These are phyloP conservation scores for Spicauda simplicius DNA, from an alignment of 2,888 invertebrate species.

Conservation along the genomic window DNA sequence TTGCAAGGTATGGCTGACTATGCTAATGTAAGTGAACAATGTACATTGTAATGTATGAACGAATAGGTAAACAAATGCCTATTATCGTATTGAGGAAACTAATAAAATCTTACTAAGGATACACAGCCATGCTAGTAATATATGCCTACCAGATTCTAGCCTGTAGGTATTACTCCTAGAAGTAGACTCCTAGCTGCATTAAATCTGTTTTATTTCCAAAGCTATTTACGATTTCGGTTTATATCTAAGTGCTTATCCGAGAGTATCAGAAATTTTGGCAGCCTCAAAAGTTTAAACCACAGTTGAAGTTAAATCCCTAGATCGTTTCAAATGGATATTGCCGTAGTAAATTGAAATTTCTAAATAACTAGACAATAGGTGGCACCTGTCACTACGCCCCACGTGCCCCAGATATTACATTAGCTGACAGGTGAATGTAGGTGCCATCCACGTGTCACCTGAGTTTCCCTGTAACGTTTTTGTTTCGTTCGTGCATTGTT, in stretches of 20 bases:
- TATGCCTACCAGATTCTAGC: no score
- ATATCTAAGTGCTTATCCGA: background rate
- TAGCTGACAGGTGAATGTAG: conserved; percentile 24
- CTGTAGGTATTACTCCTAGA: no score
- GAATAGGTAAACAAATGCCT: no score
- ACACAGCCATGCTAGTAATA: no score
- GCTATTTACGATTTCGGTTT: background rate
- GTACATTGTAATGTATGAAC: no score
- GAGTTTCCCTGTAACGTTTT: background rate
- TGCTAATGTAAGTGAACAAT: no score
- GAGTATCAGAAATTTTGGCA: background rate
- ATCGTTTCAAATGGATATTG: background rate
- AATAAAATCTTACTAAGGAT: no score
- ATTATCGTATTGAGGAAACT: no score
- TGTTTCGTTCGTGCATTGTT: background rate
- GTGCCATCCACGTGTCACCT: background rate
- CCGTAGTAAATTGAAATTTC: conserved; percentile 12
- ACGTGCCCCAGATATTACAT: conserved; percentile 25
- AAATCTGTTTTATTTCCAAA: no score
- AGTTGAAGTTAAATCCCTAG: no score
- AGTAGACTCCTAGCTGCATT: no score
- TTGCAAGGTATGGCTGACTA: no score
- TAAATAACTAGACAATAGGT: conserved; percentile 6
- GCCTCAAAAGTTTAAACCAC: background rate
- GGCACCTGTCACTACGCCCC: background rate